A percentile compares a stretch with the other conserved stretches of the same genome.
These are phyloP conservation scores for Ceriagrion tenellum DNA, from an alignment of 2,888 invertebrate genomes.

Conservation along the genomic window DNA sequence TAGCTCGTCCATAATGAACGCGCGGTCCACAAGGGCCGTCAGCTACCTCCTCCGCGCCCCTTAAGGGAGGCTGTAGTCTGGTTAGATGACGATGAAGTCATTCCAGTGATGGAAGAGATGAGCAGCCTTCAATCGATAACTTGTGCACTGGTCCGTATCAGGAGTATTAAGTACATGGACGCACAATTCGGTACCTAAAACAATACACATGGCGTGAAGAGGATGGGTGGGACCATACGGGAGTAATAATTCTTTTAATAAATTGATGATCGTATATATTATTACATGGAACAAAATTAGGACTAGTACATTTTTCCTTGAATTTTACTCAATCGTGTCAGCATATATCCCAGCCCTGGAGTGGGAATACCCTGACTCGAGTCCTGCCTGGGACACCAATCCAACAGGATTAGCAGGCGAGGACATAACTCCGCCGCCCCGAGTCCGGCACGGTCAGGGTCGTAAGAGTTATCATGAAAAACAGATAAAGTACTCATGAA, in stretches of 20 bases:
- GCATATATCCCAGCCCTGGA: too few species aligned
- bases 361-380: too few species aligned
- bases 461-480: too few species aligned
- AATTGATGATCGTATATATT: neutral
- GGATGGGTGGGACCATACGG: neutral
- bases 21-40: neutral
- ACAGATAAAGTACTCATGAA: too few species aligned
- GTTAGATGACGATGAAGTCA: neutral
- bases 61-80: neutral
- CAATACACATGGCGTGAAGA: neutral
- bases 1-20: neutral
- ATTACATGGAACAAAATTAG: too few species aligned
- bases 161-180: neutral
- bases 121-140: neutral
- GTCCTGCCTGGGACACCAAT: too few species aligned
- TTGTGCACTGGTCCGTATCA: neutral
- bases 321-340: too few species aligned
- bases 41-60: neutral
- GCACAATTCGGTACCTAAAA: neutral
- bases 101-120: neutral
- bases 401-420: too few species aligned
- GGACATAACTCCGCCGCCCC: too few species aligned
- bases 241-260: neutral
- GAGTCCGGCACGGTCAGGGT: too few species aligned
- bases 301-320: too few species aligned